Evolutionary conservation across 2,888 invertebrate genomes (phyloP).

Genomic region (Morpho deidamia): DNA sequence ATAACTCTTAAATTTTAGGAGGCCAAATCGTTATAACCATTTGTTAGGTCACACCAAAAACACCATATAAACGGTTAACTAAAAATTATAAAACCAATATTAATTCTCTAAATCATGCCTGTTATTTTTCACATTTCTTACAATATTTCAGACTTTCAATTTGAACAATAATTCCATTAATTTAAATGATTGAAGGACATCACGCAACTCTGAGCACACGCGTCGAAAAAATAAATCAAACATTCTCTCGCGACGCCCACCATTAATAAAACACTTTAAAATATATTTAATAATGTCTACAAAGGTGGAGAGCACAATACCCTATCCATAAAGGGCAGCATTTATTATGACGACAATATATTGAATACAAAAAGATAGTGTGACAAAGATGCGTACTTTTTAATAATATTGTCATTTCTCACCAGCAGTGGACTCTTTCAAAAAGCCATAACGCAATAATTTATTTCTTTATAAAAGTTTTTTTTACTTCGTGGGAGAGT

Average conservation of each 20-base stretch:
- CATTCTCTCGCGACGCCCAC: constrained; percentile 70
- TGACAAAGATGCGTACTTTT: constrained; percentile 77
- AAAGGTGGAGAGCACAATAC: constrained; percentile 70
- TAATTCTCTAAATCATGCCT: no score
- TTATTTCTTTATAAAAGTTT: constrained; percentile 77
- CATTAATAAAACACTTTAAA: constrained; percentile 78
- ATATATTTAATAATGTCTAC: constrained; percentile 79
- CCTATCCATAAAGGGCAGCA: constrained; percentile 73
- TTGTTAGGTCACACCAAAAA: no score
- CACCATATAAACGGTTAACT: no score
- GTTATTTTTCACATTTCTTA: no score
- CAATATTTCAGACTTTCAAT: constrained; percentile 13
- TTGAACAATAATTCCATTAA: constrained; percentile 24
- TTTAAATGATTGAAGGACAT: constrained; percentile 62
- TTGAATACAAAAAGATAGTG: constrained; percentile 78
- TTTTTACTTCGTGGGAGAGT: constrained; percentile 69
- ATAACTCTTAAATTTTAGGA: no score
- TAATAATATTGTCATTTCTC: constrained; percentile 79
- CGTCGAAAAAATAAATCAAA: constrained; percentile 78
- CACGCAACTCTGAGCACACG: constrained; percentile 63
- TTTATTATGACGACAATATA: constrained; percentile 78
- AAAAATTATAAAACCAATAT: no score
- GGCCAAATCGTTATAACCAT: no score
- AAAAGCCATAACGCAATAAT: constrained; percentile 77
- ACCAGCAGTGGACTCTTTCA: constrained; percentile 79